Evolutionary conservation across 2,797 vertebrate genomes (phyloP).

Genomic region (Neomorphus geoffroyi): DNA sequence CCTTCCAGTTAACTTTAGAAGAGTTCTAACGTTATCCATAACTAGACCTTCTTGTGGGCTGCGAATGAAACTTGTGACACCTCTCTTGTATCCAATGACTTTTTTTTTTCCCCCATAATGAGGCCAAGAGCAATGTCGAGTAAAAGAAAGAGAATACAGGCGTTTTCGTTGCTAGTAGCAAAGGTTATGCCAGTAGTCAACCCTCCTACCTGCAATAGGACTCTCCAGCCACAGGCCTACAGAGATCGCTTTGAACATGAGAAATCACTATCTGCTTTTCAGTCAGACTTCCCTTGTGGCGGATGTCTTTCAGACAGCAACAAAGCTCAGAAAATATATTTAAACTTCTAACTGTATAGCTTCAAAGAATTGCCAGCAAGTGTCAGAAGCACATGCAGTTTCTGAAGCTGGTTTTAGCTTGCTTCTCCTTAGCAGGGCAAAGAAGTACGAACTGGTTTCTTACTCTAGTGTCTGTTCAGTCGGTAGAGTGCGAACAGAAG

Average conservation of each 20-base stretch:
- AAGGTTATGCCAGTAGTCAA: neutral
- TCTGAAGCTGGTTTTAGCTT: constrained; percentile 6
- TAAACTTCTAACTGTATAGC: neutral
- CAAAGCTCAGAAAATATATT: neutral
- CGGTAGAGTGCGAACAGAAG: neutral
- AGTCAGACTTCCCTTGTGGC: neutral
- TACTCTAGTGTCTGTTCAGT: neutral
- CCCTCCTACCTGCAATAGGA: neutral
- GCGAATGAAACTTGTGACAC: neutral
- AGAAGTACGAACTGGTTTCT: neutral
- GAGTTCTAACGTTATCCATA: neutral
- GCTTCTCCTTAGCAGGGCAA: neutral
- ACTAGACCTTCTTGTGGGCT: neutral
- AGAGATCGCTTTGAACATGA: neutral
- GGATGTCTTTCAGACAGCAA: neutral
- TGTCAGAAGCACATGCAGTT: neutral
- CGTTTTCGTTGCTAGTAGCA: neutral
- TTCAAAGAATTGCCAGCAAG: neutral
- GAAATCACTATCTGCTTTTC: neutral
- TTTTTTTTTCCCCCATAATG: neutral
- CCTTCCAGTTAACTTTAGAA: neutral
- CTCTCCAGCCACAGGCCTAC: neutral
- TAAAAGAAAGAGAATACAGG: neutral
- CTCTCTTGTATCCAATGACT: neutral
- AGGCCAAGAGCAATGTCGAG: neutral